Evolutionary conservation across 2,888 invertebrate species (phyloP).

Genomic region (Trichacis sp.): DNA sequence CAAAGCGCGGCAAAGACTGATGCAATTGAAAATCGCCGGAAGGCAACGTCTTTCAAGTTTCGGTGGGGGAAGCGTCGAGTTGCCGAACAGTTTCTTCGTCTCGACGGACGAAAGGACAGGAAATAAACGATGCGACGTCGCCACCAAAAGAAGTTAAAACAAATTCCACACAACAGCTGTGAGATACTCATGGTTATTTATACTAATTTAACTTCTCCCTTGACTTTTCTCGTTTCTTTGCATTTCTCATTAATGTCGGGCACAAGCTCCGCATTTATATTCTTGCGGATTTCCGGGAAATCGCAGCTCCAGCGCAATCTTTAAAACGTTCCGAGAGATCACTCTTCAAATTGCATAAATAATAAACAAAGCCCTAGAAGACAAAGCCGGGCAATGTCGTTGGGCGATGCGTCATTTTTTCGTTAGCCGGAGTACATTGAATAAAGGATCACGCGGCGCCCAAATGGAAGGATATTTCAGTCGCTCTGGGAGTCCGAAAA

Average conservation of each 20-base stretch:
- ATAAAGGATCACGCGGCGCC: constrained; percentile 30
- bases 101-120: constrained; percentile 26
- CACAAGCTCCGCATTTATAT: constrained; percentile 25
- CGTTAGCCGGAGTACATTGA: constrained; percentile 5
- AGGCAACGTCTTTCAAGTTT: constrained; percentile 17
- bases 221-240: constrained; percentile 37
- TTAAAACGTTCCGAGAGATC: not conserved
- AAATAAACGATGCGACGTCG: constrained; percentile 16
- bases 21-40: constrained; percentile 24
- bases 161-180: constrained; percentile 51
- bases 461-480: constrained; percentile 22
- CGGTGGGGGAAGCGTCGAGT: constrained; percentile 32
- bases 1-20: constrained; percentile 17
- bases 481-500: constrained; percentile 22
- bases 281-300: constrained; percentile 27
- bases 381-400: not conserved
- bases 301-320: constrained; percentile 12
- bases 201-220: constrained; percentile 53
- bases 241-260: constrained; percentile 16
- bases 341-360: not conserved
- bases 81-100: constrained; percentile 40
- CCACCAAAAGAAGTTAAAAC: constrained; percentile 13
- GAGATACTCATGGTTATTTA: constrained; percentile 53
- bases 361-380: not conserved
- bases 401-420: not conserved